These are phyloP conservation scores for Neoascia interrupta DNA, from an alignment of 2,888 invertebrate species.

Conservation along the genomic window DNA sequence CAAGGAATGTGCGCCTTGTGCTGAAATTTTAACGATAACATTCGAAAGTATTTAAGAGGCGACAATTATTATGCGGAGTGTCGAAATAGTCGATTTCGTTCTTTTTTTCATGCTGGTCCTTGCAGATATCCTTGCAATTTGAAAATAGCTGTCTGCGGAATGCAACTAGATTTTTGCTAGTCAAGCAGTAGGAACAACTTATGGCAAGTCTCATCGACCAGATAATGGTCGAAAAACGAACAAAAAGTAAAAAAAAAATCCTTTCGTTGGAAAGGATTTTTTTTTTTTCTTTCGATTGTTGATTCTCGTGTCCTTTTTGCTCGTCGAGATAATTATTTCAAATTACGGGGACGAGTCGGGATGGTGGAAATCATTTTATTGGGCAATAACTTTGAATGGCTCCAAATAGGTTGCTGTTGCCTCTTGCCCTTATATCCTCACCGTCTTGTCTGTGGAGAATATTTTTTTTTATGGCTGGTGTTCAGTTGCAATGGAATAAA, in stretches of 20 bases:
- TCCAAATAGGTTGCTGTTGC: conserved; percentile 29
- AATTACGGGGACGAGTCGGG: conserved; percentile 33
- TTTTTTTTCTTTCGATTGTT: background rate
- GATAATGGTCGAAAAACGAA: conserved; percentile 54
- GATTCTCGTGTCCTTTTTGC: background rate
- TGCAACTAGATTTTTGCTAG: conserved; percentile 41
- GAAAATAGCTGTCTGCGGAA: conserved; percentile 52
- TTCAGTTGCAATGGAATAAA: conserved; percentile 5
- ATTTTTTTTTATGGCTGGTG: conserved; percentile 6
- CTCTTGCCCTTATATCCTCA: background rate
- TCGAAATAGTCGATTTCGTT: conserved; percentile 62
- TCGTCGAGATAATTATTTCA: conserved; percentile 62
- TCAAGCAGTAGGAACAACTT: conserved; percentile 37
- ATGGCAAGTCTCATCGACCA: conserved; percentile 55
- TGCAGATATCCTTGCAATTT: conserved; percentile 50
- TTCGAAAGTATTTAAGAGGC: conserved; percentile 68
- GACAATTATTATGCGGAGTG: conserved; percentile 68
- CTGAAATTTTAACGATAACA: conserved; percentile 68
- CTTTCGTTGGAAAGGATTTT: background rate
- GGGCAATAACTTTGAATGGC: conserved; percentile 52
- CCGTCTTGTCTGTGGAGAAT: background rate
- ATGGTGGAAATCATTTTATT: conserved; percentile 53
- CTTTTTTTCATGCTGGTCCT: conserved; percentile 5
- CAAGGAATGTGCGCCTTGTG: conserved; percentile 50
- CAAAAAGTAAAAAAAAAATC: conserved; percentile 36